Evolutionary conservation across 2,888 invertebrate genomes (phyloP).

Genomic region (Flexamia atlantica): DNA sequence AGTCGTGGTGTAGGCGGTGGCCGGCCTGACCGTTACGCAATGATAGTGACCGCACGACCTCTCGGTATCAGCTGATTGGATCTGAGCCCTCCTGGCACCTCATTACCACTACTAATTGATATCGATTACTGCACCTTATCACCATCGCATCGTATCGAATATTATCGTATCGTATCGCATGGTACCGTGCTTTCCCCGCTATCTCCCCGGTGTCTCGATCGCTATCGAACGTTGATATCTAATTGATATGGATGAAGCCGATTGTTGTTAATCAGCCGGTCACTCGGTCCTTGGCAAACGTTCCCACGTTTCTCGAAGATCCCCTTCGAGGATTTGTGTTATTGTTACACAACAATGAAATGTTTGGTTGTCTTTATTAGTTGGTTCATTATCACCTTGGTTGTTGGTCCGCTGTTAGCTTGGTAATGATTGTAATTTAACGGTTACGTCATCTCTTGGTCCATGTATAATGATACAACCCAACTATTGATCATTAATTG

Average conservation of each 20-base stretch:
- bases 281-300: not conserved
- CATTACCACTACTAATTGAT: slow-evolving; percentile 48
- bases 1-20: not conserved
- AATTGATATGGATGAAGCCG: slow-evolving; percentile 14
- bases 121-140: slow-evolving; percentile 15
- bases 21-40: slow-evolving; percentile 34
- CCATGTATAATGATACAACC: too few species aligned
- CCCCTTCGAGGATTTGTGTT: not conserved
- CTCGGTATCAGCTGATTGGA: slow-evolving; percentile 39
- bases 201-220: not conserved
- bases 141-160: not conserved
- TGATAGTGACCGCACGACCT: slow-evolving; percentile 12
- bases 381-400: too few species aligned
- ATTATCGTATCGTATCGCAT: too few species aligned
- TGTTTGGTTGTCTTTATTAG: not conserved
- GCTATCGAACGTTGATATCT: not conserved
- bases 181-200: not conserved
- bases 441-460: too few species aligned
- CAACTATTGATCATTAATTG: too few species aligned
- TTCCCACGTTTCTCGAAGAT: too few species aligned
- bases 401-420: too few species aligned
- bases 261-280: not conserved
- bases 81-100: slow-evolving; percentile 42
- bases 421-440: too few species aligned
- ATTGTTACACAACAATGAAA: not conserved